phyloP scores from a whole-genome alignment of 2,113 vertebrate genomes.

The Anguilla rostrata region DNA sequence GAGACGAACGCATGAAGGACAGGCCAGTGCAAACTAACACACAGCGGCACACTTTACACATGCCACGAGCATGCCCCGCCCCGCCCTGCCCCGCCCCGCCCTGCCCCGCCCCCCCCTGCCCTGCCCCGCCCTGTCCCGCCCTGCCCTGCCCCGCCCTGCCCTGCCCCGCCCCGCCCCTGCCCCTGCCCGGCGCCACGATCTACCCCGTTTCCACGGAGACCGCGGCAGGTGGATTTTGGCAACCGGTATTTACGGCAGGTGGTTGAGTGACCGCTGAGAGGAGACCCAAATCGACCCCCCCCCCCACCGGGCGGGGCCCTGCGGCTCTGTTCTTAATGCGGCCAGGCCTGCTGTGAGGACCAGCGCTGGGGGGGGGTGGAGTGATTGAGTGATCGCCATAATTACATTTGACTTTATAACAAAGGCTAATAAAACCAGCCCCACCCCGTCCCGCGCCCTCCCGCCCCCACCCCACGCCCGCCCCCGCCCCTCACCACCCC shows the following conservation, averaged over 20 bases:
- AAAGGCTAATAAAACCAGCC: conserved; percentile 35
- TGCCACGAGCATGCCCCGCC: too few species aligned
- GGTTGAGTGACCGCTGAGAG: conserved; percentile 10
- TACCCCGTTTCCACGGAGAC: too few species aligned
- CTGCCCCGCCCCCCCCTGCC: too few species aligned
- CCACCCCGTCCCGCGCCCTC: conserved; percentile 30
- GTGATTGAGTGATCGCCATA: conserved; percentile 41
- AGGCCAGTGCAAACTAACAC: not conserved
- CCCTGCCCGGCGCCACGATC: too few species aligned
- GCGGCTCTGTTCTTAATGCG: conserved; percentile 24
- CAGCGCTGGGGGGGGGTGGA: conserved; percentile 5
- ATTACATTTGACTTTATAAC: conserved; percentile 46
- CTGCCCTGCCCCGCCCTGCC: too few species aligned
- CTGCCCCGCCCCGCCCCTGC: too few species aligned
- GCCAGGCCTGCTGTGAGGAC: conserved; percentile 2
- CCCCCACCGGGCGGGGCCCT: conserved; percentile 13
- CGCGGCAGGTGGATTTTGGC: not conserved
- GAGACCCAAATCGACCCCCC: not conserved
- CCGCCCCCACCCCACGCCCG: too few species aligned
- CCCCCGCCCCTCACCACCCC: too few species aligned
- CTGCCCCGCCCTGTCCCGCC: too few species aligned
- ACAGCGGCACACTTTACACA: too few species aligned
- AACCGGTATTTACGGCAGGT: conserved; percentile 19
- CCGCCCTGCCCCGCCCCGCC: too few species aligned
- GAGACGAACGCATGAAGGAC: not conserved